phyloP scores from a whole-genome alignment of 2,888 invertebrate genomes.

The Drosophila algonquin region DNA sequence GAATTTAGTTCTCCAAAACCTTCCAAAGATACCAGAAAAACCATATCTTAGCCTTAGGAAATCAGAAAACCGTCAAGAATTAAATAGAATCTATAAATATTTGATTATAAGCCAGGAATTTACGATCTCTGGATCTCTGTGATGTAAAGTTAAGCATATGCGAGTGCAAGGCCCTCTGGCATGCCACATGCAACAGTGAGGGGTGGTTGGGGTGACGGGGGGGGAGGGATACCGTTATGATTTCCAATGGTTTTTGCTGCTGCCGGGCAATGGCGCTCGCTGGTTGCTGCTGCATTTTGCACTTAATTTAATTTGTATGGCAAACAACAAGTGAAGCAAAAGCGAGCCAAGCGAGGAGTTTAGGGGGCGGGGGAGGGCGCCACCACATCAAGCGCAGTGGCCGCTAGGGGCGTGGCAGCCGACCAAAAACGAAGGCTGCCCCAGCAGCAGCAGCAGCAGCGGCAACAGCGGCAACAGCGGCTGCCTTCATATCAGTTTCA shows the following conservation, averaged over 20 bases:
- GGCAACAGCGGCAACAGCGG: slow-evolving; percentile 36
- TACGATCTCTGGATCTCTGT: slow-evolving; percentile 64
- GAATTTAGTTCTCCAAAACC: background rate
- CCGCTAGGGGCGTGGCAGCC: slow-evolving; percentile 52
- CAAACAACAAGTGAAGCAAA: slow-evolving; percentile 58
- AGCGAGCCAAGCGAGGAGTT: background rate
- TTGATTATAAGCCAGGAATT: slow-evolving; percentile 70
- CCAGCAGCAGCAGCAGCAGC: background rate
- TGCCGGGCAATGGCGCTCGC: slow-evolving; percentile 52
- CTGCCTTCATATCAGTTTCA: slow-evolving; percentile 82
- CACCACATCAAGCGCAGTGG: slow-evolving; percentile 68
- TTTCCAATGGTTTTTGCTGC: slow-evolving; percentile 42
- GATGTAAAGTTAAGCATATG: slow-evolving; percentile 77
- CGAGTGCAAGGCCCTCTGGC: slow-evolving; percentile 35
- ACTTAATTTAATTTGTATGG: slow-evolving; percentile 78
- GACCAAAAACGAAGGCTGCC: slow-evolving; percentile 10
- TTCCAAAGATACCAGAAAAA: background rate
- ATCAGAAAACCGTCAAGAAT: background rate
- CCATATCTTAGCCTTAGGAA: slow-evolving; percentile 21
- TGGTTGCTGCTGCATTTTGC: slow-evolving; percentile 63
- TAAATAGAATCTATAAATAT: slow-evolving; percentile 62
- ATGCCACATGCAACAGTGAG: background rate
- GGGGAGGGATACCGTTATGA: slow-evolving; percentile 62
- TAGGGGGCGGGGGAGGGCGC: slow-evolving; percentile 46
- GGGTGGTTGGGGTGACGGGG: background rate